These are phyloP conservation scores for Neoascia interrupta DNA, from an alignment of 2,888 invertebrate species.

Conservation along the genomic window DNA sequence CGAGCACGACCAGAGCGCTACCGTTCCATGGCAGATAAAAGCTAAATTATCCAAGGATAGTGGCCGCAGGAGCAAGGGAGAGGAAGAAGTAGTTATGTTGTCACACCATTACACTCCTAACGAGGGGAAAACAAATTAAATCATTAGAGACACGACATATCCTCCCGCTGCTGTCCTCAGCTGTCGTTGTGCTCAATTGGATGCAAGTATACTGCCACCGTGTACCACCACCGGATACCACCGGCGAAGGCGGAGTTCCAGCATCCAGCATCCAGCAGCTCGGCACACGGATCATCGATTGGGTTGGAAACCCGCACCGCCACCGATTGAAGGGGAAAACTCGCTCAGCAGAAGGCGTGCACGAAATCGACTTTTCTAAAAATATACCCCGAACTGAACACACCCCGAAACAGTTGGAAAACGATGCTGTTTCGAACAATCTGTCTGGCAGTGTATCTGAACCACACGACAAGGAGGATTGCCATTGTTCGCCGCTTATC, in stretches of 20 bases:
- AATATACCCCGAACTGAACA: constrained; percentile 51
- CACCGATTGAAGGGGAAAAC: constrained; percentile 51
- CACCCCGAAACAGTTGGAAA: constrained; percentile 42
- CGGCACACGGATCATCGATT: constrained; percentile 31
- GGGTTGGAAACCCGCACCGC: constrained; percentile 24
- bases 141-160: constrained; percentile 76
- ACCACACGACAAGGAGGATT: constrained; percentile 51
- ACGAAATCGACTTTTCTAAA: constrained; percentile 29
- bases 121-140: constrained; percentile 80
- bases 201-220: constrained; percentile 63
- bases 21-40: constrained; percentile 40
- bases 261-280: constrained; percentile 62
- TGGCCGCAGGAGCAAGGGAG: constrained; percentile 19
- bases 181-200: constrained; percentile 63
- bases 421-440: constrained; percentile 19
- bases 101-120: constrained; percentile 79
- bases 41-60: constrained; percentile 18
- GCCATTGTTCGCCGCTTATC: constrained; percentile 32
- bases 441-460: constrained; percentile 44
- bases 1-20: constrained; percentile 11
- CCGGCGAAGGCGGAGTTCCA: constrained; percentile 49
- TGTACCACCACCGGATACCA: constrained; percentile 47
- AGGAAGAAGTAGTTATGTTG: constrained; percentile 54
- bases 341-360: constrained; percentile 13
- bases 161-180: constrained; percentile 41